Conservation (phyloP, 2,113 vertebrate species). For the Misgurnus anguillicaudatus region DNA sequence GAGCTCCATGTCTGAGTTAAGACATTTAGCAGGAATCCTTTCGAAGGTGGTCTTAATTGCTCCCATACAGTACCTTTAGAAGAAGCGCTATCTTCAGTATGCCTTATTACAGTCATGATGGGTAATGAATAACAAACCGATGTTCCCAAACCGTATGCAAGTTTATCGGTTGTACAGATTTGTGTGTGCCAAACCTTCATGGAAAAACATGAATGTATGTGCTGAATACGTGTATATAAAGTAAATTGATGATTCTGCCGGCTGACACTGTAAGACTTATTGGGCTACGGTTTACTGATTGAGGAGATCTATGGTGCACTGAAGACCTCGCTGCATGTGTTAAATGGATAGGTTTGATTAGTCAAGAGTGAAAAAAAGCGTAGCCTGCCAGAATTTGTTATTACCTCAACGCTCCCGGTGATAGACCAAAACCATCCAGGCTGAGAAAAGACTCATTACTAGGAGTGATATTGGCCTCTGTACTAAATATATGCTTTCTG, state of each 20-base stretch:
- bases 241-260: not conserved
- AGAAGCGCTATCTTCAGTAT: not conserved
- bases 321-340: slow-evolving; percentile 35
- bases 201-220: no score
- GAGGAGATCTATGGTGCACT: slow-evolving; percentile 31
- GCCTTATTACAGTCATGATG: slow-evolving; percentile 31
- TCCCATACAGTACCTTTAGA: slow-evolving; percentile 13
- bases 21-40: slow-evolving; percentile 29
- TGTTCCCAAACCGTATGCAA: not conserved
- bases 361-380: slow-evolving; percentile 18
- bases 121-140: slow-evolving; percentile 34
- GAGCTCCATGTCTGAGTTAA: slow-evolving; percentile 1
- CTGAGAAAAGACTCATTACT: slow-evolving; percentile 51
- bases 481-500: slow-evolving; percentile 40
- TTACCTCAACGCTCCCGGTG: slow-evolving; percentile 51
- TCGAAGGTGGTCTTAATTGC: slow-evolving; percentile 14
- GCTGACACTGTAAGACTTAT: slow-evolving; percentile 12
- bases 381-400: slow-evolving; percentile 47
- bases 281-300: slow-evolving; percentile 22
- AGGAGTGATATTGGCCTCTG: slow-evolving; percentile 49
- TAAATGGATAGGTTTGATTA: slow-evolving; percentile 53
- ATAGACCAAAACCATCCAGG: slow-evolving; percentile 35
- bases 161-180: not conserved
- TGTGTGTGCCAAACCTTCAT: not conserved
- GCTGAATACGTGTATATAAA: not conserved